These are phyloP conservation scores for Argopecten irradians DNA, from an alignment of 1,140 invertebrate genomes.

Conservation along the genomic window DNA sequence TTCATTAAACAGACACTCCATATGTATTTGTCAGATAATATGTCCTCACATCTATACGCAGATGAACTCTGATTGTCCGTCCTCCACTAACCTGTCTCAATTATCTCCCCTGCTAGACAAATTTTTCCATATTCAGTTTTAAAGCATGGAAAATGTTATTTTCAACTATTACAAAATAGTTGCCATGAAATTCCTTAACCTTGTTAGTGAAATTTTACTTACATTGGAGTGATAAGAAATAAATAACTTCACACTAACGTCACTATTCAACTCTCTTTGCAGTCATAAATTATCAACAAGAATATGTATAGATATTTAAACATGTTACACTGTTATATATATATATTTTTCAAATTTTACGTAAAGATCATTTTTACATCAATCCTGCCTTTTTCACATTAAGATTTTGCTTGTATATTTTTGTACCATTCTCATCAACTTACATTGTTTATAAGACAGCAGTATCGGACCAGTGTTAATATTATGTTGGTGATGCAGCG, in stretches of 20 bases:
- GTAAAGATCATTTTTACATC: background rate
- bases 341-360: background rate
- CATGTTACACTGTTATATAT: conserved; percentile 11
- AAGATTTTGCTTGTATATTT: conserved; percentile 19
- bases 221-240: too few species aligned
- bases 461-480: background rate
- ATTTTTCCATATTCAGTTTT: background rate
- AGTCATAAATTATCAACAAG: background rate
- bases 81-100: background rate
- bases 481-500: background rate
- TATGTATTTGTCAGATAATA: background rate
- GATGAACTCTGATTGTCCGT: background rate
- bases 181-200: background rate
- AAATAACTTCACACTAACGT: background rate
- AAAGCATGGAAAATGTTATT: background rate
- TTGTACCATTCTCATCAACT: background rate
- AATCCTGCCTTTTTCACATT: conserved; percentile 22
- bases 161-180: background rate
- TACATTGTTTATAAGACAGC: background rate
- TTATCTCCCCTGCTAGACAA: background rate
- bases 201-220: background rate
- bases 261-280: background rate
- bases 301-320: background rate
- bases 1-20: background rate
- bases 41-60: background rate